These are phyloP conservation scores for Sminthurides aquaticus DNA, from an alignment of 2,888 invertebrate genomes.

Conservation along the genomic window DNA sequence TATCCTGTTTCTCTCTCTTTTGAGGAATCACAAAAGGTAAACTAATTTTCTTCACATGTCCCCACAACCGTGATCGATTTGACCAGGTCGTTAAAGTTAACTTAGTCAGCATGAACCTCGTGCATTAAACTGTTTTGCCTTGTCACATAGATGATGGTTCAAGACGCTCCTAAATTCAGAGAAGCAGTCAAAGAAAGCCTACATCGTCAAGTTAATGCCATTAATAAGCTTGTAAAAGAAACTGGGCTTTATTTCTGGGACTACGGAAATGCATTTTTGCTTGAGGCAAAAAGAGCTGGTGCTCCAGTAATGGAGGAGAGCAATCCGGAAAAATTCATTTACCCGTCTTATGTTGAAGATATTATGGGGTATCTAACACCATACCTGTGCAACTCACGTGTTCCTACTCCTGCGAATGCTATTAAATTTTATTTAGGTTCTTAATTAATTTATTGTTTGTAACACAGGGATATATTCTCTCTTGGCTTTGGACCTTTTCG, in stretches of 20 bases:
- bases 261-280: conserved; percentile 58
- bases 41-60: no score
- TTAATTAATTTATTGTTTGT: background rate
- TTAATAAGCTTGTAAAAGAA: conserved; percentile 50
- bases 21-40: conserved; percentile 48
- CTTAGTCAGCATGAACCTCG: no score
- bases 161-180: conserved; percentile 51
- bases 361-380: conserved; percentile 53
- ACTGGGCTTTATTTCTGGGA: conserved; percentile 57
- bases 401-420: background rate
- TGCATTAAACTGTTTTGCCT: no score
- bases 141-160: conserved; percentile 49
- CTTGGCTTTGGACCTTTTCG: conserved; percentile 60
- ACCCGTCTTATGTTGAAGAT: conserved; percentile 58
- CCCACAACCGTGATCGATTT: background rate
- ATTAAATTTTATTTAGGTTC: background rate
- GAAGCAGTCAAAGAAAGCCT: conserved; percentile 53
- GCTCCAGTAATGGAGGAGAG: conserved; percentile 48
- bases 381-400: background rate
- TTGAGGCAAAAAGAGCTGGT: conserved; percentile 55
- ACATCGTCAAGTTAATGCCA: conserved; percentile 53
- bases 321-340: conserved; percentile 48
- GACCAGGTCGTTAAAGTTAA: background rate
- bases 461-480: conserved; percentile 54
- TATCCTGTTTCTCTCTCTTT: conserved; percentile 52